phyloP scores from a whole-genome alignment of 2,113 vertebrate genomes.

The Ammospiza caudacuta region DNA sequence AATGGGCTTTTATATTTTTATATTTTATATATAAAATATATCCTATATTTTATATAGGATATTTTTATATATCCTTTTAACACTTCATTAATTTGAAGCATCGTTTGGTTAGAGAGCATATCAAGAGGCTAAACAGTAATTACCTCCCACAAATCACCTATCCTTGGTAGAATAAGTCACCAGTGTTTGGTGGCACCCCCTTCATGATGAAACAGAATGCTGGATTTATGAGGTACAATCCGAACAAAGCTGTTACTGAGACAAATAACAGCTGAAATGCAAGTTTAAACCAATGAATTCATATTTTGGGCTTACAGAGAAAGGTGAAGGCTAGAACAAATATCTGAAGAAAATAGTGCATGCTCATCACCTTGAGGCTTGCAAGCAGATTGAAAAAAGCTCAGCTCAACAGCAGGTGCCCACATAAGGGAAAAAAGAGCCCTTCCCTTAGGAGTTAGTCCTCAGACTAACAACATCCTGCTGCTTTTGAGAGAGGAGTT shows the following conservation, averaged over 20 bases:
- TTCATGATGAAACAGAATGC: background rate
- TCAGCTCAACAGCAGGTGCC: background rate
- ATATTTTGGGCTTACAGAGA: background rate
- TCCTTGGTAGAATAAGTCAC: background rate
- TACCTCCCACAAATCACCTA: background rate
- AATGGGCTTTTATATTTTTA: background rate
- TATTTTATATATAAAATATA: too few species aligned
- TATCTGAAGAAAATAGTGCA: background rate
- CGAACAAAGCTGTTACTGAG: background rate
- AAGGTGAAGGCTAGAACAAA: background rate
- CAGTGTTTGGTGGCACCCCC: background rate
- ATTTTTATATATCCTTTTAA: background rate
- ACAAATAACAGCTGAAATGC: background rate
- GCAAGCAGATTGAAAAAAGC: background rate
- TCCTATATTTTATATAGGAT: background rate
- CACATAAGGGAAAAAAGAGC: background rate
- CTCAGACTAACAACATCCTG: slow-evolving; percentile 8
- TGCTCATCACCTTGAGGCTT: background rate
- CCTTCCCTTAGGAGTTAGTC: background rate
- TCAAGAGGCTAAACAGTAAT: background rate
- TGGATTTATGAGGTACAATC: background rate
- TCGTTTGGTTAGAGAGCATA: background rate
- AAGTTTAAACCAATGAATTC: background rate
- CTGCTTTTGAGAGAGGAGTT: background rate
- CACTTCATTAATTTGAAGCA: background rate